Evolutionary conservation across 2,888 invertebrate species (phyloP), one percentile per base, ranked within the genome.

Genomic region (Drosophila melanosoma): DNA sequence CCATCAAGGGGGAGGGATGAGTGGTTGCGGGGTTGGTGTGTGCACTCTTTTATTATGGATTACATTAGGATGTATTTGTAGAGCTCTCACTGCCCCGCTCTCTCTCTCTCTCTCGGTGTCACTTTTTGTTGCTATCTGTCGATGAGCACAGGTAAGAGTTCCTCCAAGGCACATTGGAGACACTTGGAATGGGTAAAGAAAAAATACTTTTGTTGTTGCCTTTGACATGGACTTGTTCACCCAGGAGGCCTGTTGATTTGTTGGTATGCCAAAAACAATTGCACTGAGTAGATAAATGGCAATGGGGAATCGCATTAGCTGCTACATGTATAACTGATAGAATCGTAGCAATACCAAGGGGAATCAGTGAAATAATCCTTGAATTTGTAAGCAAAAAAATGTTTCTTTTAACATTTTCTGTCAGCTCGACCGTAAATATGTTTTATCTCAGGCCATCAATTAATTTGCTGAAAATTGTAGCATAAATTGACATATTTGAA

Each of bases 31-130:
- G 33, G 26, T 15, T 32, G 53, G 61, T 29, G 32, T 57, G 40
- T 67, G 61, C 67, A 64, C 76, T 80, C 76, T 70, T 67, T 69
- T 88, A 83, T 87, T 89, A 89, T 84, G 90, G 83, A 90, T 84
- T 73, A 73, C 82, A 85, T 87, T 85, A 73, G 80, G 80, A 78
- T 86, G 83, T 84, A 76, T 69, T 76, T 59, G 81, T 35, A 52
- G 29, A 49, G 69, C 56, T 51, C 63, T 59, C 45, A 52, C 56
- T 69, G 59, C 58, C 40, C 60, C 59, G 58, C 33, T 69, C 69
- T 60, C 54, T 49, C 62, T 57, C 56, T 70, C 61, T 62, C 32
- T 62, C 49, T 62, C 0, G 1, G 7, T 23, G 15, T 15, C 23
- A 45, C 23, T 45, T 45, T 45, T 15, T 23, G 3, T 23, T 12